These are phyloP conservation scores for Chrysaora quinquecirrha DNA, from an alignment of 30 jellyfish, hydroid and myxozoan genomes.

Conservation along the genomic window DNA sequence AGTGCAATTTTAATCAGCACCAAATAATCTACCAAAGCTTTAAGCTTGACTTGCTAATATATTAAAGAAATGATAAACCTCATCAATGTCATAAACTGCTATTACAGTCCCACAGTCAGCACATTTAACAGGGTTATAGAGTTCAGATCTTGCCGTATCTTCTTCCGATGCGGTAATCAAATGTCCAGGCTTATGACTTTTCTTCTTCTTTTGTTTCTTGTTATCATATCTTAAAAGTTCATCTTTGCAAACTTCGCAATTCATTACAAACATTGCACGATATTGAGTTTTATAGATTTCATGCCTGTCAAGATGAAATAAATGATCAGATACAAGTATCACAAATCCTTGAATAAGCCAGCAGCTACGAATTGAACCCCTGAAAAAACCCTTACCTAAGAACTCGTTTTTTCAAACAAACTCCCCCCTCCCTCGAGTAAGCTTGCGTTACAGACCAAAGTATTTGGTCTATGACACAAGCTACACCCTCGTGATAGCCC, in stretches of 20 bases:
- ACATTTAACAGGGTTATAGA: slow-evolving; percentile 86
- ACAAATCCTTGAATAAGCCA: too few relatives aligned
- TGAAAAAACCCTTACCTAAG: too few relatives aligned
- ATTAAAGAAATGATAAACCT: slow-evolving; percentile 87
- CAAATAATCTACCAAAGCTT: too few relatives aligned
- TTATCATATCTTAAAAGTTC: slow-evolving; percentile 78
- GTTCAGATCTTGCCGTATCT: slow-evolving; percentile 16
- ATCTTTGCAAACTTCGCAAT: slow-evolving; percentile 62
- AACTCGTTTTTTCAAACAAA: too few relatives aligned
- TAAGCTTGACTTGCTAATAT: slow-evolving; percentile 90
- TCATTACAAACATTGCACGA: slow-evolving; percentile 99
- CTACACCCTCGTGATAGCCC: too few relatives aligned
- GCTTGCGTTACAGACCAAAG: not conserved
- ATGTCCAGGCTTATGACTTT: slow-evolving; percentile 67
- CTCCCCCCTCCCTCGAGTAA: too few relatives aligned
- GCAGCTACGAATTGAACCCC: too few relatives aligned
- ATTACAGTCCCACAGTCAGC: slow-evolving; percentile 76
- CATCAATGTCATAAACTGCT: slow-evolving; percentile 94
- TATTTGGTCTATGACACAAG: too few relatives aligned
- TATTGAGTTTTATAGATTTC: slow-evolving; percentile 84
- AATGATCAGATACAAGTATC: too few relatives aligned
- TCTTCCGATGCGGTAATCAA: slow-evolving; percentile 49
- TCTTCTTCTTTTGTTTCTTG: slow-evolving; percentile 54
- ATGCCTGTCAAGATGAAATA: slow-evolving; percentile 69
- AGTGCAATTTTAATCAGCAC: too few relatives aligned